phyloP scores from a whole-genome alignment of 2,797 vertebrate species.

The Pelochelys cantorii region DNA sequence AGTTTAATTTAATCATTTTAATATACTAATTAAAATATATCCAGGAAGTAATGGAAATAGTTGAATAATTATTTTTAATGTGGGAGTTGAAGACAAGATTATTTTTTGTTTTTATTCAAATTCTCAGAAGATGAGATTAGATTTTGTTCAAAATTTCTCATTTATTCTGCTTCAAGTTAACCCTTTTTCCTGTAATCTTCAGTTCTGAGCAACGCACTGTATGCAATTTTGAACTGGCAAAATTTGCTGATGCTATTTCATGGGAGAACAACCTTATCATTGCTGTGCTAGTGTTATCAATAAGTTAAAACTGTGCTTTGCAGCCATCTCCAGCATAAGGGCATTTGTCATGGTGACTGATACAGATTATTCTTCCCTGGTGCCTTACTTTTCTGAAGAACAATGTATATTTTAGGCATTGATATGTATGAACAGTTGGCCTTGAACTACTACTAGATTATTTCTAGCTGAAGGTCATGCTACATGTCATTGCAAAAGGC shows the following conservation, averaged over 20 bases:
- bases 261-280: neutral
- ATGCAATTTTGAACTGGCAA: neutral
- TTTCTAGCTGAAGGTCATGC: neutral
- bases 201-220: neutral
- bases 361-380: neutral
- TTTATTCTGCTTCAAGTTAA: neutral
- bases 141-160: neutral
- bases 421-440: neutral
- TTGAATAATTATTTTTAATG: constrained; percentile 5
- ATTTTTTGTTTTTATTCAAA: neutral
- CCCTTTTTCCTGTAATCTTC: neutral
- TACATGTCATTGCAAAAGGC: neutral
- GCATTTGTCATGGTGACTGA: neutral
- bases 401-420: neutral
- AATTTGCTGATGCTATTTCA: neutral
- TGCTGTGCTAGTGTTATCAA: neutral
- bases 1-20: constrained; percentile 20
- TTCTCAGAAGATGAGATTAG: neutral
- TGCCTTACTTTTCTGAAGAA: neutral
- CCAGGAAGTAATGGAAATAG: neutral
- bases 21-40: constrained; percentile 23
- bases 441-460: neutral
- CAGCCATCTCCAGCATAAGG: neutral
- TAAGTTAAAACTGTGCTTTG: neutral
- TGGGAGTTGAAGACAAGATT: neutral